Evolutionary conservation across 2,797 vertebrate genomes (phyloP).

Genomic region (Alectoris magna): DNA sequence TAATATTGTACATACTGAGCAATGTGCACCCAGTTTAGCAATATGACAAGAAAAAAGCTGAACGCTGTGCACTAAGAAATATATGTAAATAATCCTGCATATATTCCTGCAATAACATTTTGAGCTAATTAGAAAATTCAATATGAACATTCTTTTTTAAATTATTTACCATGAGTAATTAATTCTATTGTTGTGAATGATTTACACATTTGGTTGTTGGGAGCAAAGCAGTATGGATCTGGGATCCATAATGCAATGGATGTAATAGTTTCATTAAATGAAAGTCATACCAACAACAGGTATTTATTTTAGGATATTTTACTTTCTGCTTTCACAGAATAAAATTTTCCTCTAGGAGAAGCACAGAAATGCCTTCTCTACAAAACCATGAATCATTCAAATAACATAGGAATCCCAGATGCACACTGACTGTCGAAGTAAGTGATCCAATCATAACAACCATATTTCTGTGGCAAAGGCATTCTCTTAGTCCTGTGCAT

Average conservation of each 20-base stretch:
- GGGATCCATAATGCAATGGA: not conserved
- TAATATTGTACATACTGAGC: not conserved
- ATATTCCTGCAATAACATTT: not conserved
- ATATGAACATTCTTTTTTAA: not conserved
- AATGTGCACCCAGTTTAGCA: not conserved
- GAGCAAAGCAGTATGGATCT: not conserved
- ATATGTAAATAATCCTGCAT: not conserved
- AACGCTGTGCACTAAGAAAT: not conserved
- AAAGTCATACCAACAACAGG: not conserved
- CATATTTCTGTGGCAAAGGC: not conserved
- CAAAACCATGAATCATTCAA: not conserved
- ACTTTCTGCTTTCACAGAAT: not conserved
- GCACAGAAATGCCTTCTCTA: not conserved
- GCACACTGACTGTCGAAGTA: not conserved
- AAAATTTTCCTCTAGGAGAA: not conserved
- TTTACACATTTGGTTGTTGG: not conserved
- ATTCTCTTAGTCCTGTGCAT: not conserved
- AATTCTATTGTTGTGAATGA: not conserved
- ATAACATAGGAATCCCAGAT: not conserved
- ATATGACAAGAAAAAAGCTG: not conserved
- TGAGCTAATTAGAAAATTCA: not conserved
- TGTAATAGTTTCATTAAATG: not conserved
- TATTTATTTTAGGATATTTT: not conserved
- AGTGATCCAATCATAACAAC: slow-evolving; percentile 2
- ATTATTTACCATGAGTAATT: not conserved